Base-by-base conservation (phyloP, 2,797 vertebrate genomes). In the Rhynchotus rufescens region DNA sequence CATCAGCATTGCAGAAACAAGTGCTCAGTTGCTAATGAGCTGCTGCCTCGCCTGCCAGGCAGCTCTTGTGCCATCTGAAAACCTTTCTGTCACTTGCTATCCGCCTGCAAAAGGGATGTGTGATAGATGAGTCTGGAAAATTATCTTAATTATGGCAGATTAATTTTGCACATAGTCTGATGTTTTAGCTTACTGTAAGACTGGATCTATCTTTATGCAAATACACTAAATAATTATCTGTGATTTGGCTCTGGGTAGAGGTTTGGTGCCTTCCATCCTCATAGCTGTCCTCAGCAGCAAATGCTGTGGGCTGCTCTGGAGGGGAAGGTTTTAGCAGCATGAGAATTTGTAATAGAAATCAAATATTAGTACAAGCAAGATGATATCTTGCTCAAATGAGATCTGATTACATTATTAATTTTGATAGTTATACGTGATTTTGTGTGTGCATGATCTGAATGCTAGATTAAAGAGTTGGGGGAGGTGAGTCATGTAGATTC, bases 11-110 rank as follows among this genome's bases (percentile, higher is more conserved):
- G 69, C 64, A 11, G 38, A 96, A 95, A 88, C 79, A 80, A 85
- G 94, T 78, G 56, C 75, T 96, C 89, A 7, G 79, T 67, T 94
- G 93, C 93, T 97, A 97, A 97, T 93, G 93, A 97, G 92, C 89
- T 95, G 80, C 77, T 68, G 74, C 71, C 74, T 82, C 40, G 34
- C 49, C 84, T 97, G 83, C 93, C 89, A 94, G 87, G 89, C 86
- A 95, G 80, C 3, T 47, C 61, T 74, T 81, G 80, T 83, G 69
- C 66, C 65, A 59, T 90, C 82, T 93, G 91, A 90, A 93, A 95
- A 90, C 49, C 88, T 82, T 87, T 81, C 68, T 92, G 93, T 82
- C 92, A 83, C 72, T 62, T 95, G 86, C 65, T 88, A 88, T 94
- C 93, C 95, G 92, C 92, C 95, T 93, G 26, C 85, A 57, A 90